phyloP scores from a whole-genome alignment of 2,888 invertebrate species.

The Resseliella maxima region DNA sequence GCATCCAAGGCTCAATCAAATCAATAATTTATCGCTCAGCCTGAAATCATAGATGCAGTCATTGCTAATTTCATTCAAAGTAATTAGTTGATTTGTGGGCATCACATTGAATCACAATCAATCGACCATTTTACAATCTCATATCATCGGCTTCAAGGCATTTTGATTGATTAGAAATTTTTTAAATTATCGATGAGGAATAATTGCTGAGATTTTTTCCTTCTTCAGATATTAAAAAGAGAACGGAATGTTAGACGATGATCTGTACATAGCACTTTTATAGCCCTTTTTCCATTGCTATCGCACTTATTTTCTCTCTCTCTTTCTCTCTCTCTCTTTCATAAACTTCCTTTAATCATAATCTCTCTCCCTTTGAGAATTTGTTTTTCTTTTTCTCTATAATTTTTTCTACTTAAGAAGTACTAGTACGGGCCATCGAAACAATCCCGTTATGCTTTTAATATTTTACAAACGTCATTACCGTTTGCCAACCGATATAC shows the following conservation, averaged over 20 bases:
- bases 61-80: neutral
- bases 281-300: neutral
- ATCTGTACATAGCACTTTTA: neutral
- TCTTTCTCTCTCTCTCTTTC: too few species aligned
- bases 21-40: neutral
- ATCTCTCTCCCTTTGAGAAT: too few species aligned
- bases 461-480: constrained; percentile 14
- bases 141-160: too few species aligned
- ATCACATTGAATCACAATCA: neutral
- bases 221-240: neutral
- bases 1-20: neutral
- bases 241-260: neutral
- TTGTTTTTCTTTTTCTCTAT: neutral
- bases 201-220: neutral
- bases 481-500: neutral
- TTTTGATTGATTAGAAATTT: too few species aligned
- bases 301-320: too few species aligned
- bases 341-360: too few species aligned
- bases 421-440: neutral
- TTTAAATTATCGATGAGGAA: too few species aligned
- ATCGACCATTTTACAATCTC: too few species aligned
- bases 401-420: neutral
- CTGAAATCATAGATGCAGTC: neutral
- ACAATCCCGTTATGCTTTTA: constrained; percentile 8
- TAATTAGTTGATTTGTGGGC: neutral